Evolutionary conservation across 1,140 invertebrate genomes (phyloP), one percentile per base, ranked within the genome.

Genomic region (Phymorhynchus buccinoides): DNA sequence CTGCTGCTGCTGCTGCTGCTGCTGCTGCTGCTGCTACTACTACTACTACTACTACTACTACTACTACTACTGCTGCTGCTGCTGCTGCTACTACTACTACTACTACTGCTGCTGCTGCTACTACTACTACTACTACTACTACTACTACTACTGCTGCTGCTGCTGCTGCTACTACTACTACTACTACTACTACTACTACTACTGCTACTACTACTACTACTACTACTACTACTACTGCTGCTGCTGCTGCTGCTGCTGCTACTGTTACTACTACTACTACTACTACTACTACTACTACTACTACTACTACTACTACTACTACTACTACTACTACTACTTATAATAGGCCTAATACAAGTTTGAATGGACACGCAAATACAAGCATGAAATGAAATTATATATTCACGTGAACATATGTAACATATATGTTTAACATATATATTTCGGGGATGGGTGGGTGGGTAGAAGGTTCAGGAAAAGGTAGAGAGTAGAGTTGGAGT

Each of bases 1-100:
- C n/a, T 84, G 71, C n/a, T 84, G 71, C n/a, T 84, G 71, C 73
- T 84, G 71, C 82, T 84, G 71, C 73, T 84, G 71, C 82, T 84
- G 71, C 73, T 84, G 71, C 73, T 84, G 71, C 82, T 84, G 71
- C 73, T 84, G 71, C 73, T 84, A 44, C 73, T 84, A 77, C 73
- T 84, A 44, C 73, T 84, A 44, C 82, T 84, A 44, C 82, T 84
- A 44, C 73, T 84, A 44, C 73, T 84, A 44, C 73, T 84, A 44
- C 73, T 84, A 44, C 82, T 84, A 44, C 73, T 84, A 44, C 73
- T 84, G 71, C 73, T 84, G 71, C 73, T 84, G 71, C 82, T 84
- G 82, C 82, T 84, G 82, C 82, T 84, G 71, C 73, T 84, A 44
- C 73, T 84, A 77, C 73, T 84, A 22, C 82, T 84, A 77, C 82